Conservation (phyloP, 2,888 invertebrate genomes). For the Mongoloraphidia duomilia region DNA sequence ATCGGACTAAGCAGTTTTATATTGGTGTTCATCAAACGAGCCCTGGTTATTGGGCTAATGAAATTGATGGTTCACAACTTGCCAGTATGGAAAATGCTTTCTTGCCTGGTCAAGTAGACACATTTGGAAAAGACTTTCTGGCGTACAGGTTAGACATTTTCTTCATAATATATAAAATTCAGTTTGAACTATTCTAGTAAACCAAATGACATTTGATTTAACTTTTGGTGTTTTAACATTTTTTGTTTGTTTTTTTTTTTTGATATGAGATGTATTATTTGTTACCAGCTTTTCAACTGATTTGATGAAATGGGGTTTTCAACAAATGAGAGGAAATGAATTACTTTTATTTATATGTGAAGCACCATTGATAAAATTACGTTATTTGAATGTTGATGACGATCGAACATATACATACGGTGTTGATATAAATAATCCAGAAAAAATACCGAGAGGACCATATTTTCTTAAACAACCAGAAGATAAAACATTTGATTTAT, state of each 20-base stretch:
- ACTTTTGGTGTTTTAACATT: background rate
- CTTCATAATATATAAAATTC: background rate
- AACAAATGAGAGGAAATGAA: conserved; percentile 64
- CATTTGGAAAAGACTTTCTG: conserved; percentile 53
- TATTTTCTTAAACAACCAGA: conserved; percentile 75
- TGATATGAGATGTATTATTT: conserved; percentile 45
- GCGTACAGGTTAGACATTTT: conserved; percentile 45
- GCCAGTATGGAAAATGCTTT: conserved; percentile 70
- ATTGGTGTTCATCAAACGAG: conserved; percentile 63
- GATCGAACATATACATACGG: conserved; percentile 77
- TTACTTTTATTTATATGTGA: conserved; percentile 76
- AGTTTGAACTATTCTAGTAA: background rate
- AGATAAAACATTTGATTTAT: conserved; percentile 70
- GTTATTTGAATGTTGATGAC: conserved; percentile 58
- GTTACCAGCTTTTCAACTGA: conserved; percentile 59
- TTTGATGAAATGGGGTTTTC: conserved; percentile 71
- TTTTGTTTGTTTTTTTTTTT: background rate
- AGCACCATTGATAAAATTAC: conserved; percentile 58
- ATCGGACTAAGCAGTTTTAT: conserved; percentile 77
- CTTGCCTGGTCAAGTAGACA: conserved; percentile 44
- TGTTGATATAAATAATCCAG: conserved; percentile 62
- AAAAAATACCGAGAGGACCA: conserved; percentile 74
- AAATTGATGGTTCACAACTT: conserved; percentile 65
- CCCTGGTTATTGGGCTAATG: conserved; percentile 68
- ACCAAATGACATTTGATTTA: no score